Evolutionary conservation across 2,113 vertebrate genomes (phyloP).

Genomic region (pig (Sus scrofa)): DNA sequence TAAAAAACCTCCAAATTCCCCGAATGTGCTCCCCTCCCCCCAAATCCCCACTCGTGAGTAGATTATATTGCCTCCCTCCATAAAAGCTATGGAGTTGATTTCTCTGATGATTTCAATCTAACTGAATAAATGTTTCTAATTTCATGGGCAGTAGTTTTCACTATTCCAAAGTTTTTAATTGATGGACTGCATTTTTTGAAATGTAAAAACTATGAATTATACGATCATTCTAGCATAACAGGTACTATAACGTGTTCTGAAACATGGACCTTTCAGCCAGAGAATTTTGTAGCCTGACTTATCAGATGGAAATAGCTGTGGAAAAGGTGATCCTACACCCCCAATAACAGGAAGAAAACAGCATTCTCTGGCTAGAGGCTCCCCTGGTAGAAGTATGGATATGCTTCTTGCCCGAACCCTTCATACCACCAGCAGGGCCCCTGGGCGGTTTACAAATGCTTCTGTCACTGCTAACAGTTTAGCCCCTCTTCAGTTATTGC

Average conservation of each 20-base stretch:
- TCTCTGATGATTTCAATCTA: slow-evolving; percentile 5
- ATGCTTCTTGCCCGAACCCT: background rate
- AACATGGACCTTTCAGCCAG: background rate
- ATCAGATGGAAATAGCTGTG: background rate
- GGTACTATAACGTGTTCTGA: background rate
- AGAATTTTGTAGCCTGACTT: background rate
- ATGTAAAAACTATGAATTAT: slow-evolving; percentile 20
- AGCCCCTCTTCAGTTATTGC: background rate
- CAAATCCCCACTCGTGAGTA: background rate
- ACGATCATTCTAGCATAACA: background rate
- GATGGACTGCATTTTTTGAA: background rate
- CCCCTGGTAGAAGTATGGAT: background rate
- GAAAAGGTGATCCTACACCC: background rate
- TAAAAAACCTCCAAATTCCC: background rate
- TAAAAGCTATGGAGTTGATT: slow-evolving; percentile 15
- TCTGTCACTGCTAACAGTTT: background rate
- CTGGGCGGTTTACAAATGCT: background rate
- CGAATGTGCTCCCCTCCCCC: background rate
- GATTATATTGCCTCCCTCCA: background rate
- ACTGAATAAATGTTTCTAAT: slow-evolving; percentile 24
- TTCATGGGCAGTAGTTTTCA: background rate
- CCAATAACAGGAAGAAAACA: background rate
- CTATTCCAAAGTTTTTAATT: background rate
- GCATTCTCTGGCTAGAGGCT: background rate
- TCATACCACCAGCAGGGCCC: background rate